These are phyloP conservation scores for Erpetoichthys calabaricus DNA, from an alignment of 2,797 vertebrate genomes.

Conservation along the genomic window DNA sequence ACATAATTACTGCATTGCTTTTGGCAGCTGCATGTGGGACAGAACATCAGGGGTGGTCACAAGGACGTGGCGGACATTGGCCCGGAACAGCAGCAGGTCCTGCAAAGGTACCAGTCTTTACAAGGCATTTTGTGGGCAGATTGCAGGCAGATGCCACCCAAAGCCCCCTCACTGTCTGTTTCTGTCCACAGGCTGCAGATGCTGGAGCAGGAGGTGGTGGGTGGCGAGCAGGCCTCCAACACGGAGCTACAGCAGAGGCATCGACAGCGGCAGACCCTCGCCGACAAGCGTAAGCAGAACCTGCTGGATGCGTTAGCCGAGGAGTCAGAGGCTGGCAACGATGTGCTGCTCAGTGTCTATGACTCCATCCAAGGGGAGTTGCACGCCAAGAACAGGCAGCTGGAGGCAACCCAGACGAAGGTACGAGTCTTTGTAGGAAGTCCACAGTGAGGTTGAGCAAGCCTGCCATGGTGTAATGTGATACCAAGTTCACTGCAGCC, in stretches of 20 bases:
- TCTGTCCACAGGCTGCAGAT: conserved; percentile 56
- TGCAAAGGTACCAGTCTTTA: conserved; percentile 56
- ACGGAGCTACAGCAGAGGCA: conserved; percentile 64
- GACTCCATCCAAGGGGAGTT: conserved; percentile 81
- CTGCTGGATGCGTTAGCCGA: conserved; percentile 57
- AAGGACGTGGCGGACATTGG: conserved; percentile 8
- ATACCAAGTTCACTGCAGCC: too few relatives aligned
- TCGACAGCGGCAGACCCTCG: conserved; percentile 43
- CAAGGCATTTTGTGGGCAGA: rapidly evolving
- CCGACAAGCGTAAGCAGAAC: conserved; percentile 59
- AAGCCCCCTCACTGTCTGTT: too few relatives aligned
- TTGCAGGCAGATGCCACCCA: too few relatives aligned
- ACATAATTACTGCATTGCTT: not conserved
- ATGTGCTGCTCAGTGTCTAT: conserved; percentile 59
- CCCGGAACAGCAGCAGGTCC: conserved; percentile 58
- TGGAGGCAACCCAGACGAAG: conserved; percentile 70
- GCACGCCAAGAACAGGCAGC: conserved; percentile 57
- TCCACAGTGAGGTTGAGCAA: too few relatives aligned
- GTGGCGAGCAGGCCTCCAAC: conserved; percentile 74
- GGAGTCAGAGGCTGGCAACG: conserved; percentile 52
- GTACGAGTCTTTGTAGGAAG: conserved; percentile 28
- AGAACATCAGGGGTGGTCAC: conserved; percentile 7
- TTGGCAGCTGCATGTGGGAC: conserved; percentile 16
- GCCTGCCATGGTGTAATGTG: too few relatives aligned
- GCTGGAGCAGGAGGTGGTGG: conserved; percentile 68